A percentile compares a stretch with the other conserved stretches of the same genome.
These are phyloP conservation scores for Aegithalos caudatus DNA, from an alignment of 2,113 vertebrate genomes.

Conservation along the genomic window DNA sequence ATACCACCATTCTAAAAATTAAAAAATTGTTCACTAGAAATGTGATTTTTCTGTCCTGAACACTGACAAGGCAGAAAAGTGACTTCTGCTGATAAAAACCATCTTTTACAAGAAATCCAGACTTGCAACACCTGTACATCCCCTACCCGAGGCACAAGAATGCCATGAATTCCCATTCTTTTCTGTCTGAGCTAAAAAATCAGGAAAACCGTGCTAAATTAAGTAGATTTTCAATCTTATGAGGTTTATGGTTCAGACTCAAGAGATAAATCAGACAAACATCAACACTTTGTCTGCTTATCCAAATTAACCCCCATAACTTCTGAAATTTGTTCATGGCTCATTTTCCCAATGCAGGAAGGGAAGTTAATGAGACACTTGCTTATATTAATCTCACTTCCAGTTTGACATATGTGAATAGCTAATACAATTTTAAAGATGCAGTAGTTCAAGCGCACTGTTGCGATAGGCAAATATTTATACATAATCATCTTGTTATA, in stretches of 20 bases:
- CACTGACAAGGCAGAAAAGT: neutral
- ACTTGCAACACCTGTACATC: neutral
- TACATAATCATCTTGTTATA: neutral
- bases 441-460: neutral
- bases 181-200: neutral
- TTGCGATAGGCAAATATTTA: constrained; percentile 9
- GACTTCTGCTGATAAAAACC: neutral
- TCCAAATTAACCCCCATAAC: neutral
- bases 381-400: constrained; percentile 12
- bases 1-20: neutral
- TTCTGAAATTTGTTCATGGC: constrained; percentile 4
- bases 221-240: neutral
- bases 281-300: neutral
- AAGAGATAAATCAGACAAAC: neutral
- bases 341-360: neutral
- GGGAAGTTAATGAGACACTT: neutral
- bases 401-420: neutral
- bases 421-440: constrained; percentile 10
- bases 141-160: neutral
- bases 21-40: neutral
- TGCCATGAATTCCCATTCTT: neutral
- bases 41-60: neutral
- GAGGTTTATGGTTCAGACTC: neutral
- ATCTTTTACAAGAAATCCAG: neutral
- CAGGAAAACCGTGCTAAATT: neutral